phyloP scores from a whole-genome alignment of 2,888 invertebrate genomes.

The Melieria omissa region DNA sequence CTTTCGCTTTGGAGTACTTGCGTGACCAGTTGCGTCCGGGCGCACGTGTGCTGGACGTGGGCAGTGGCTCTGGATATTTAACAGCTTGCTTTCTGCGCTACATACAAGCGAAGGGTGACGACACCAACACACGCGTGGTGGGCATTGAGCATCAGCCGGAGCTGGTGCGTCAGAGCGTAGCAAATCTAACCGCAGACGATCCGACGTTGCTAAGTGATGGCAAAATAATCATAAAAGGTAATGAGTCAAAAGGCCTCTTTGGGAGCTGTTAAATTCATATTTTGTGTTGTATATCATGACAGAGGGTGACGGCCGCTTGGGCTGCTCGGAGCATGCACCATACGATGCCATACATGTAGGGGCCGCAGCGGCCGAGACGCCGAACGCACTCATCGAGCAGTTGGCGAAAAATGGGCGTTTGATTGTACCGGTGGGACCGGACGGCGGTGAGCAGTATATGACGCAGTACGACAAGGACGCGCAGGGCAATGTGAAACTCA shows the following conservation, averaged over 20 bases:
- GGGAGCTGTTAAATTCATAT: not conserved
- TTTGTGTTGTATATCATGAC: not conserved
- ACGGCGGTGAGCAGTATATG: slow-evolving; percentile 86
- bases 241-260: slow-evolving; percentile 60
- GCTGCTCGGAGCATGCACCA: slow-evolving; percentile 79
- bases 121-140: slow-evolving; percentile 71
- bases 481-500: slow-evolving; percentile 81
- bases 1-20: slow-evolving; percentile 87
- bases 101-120: slow-evolving; percentile 70
- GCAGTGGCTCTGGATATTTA: slow-evolving; percentile 93
- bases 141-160: slow-evolving; percentile 93
- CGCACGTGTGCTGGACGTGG: slow-evolving; percentile 87
- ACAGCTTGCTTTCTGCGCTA: slow-evolving; percentile 91
- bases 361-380: slow-evolving; percentile 84
- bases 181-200: slow-evolving; percentile 82
- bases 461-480: slow-evolving; percentile 88
- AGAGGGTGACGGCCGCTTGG: slow-evolving; percentile 92
- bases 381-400: slow-evolving; percentile 74
- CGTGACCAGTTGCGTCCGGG: slow-evolving; percentile 82
- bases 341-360: slow-evolving; percentile 95
- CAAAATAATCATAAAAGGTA: slow-evolving; percentile 76
- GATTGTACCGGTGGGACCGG: slow-evolving; percentile 89
- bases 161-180: slow-evolving; percentile 78
- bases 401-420: slow-evolving; percentile 79
- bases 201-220: slow-evolving; percentile 75